Percentiles rank a stretch among this genome's conserved stretches.
These are phyloP conservation scores for Aplysia californica DNA, from an alignment of 1,140 invertebrate species.

Conservation along the genomic window DNA sequence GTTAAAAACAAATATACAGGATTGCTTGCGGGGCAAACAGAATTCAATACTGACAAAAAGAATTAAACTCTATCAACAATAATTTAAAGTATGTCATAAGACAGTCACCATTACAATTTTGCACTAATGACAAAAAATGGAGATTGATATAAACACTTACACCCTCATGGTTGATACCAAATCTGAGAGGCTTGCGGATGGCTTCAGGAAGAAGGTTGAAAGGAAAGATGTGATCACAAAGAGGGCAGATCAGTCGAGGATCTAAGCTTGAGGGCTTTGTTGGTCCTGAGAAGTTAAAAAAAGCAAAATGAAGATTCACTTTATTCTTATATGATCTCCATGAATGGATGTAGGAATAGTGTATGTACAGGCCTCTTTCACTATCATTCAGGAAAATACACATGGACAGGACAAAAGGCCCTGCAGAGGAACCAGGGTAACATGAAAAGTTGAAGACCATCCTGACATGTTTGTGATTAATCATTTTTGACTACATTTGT, in stretches of 20 bases:
- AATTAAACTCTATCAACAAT: too few relatives aligned
- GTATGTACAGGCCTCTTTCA: not conserved
- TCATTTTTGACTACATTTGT: too few relatives aligned
- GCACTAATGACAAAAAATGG: too few relatives aligned
- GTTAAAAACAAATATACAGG: too few relatives aligned
- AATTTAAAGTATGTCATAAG: too few relatives aligned
- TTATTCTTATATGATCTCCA: not conserved
- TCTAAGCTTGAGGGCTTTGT: constrained; percentile 47
- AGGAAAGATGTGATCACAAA: constrained; percentile 57
- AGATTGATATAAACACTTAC: too few relatives aligned
- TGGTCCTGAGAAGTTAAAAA: constrained; percentile 40
- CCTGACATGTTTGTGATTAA: too few relatives aligned
- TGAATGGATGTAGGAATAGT: not conserved
- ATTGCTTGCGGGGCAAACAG: too few relatives aligned
- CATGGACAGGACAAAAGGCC: not conserved
- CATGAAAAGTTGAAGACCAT: not conserved
- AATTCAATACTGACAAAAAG: too few relatives aligned
- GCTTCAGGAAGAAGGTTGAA: constrained; percentile 48
- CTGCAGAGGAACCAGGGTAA: not conserved
- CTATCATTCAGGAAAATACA: not conserved
- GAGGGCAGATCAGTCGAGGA: constrained; percentile 55
- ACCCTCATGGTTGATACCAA: constrained; percentile 47
- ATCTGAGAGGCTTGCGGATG: constrained; percentile 46
- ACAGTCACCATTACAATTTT: too few relatives aligned
- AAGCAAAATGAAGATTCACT: too few relatives aligned